phyloP scores from a whole-genome alignment of 2,888 invertebrate genomes.

The Phlogophora meticulosa region DNA sequence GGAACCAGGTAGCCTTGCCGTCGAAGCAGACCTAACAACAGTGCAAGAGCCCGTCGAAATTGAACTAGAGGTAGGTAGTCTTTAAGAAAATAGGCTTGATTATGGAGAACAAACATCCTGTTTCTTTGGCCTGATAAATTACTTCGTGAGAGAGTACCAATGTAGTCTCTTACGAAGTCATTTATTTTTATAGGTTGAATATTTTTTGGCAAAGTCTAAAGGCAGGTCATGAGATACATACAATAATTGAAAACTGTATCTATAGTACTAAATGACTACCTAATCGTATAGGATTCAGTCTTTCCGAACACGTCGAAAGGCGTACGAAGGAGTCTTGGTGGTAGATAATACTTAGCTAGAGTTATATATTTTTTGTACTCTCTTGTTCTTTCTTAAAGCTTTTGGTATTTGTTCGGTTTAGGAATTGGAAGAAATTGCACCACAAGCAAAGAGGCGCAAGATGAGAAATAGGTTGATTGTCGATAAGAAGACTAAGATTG shows the following conservation, averaged over 20 bases:
- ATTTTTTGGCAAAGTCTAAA: too few relatives aligned
- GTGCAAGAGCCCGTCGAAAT: slow-evolving; percentile 63
- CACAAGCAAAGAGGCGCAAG: slow-evolving; percentile 73
- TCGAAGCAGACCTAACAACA: slow-evolving; percentile 26
- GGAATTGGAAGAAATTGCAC: slow-evolving; percentile 79
- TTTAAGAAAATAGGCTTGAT: background rate
- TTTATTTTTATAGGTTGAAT: too few relatives aligned
- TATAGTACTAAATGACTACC: too few relatives aligned
- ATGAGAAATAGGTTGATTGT: slow-evolving; percentile 74
- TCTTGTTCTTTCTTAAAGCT: too few relatives aligned
- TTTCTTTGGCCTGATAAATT: background rate
- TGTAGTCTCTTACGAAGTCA: background rate
- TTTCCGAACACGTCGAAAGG: too few relatives aligned
- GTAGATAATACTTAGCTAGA: background rate
- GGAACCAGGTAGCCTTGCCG: slow-evolving; percentile 30
- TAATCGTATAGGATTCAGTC: too few relatives aligned
- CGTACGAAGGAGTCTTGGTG: too few relatives aligned
- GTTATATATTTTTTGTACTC: too few relatives aligned
- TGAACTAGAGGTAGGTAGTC: slow-evolving; percentile 74
- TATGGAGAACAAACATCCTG: background rate
- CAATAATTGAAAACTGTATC: too few relatives aligned
- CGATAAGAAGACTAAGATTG: slow-evolving; percentile 78
- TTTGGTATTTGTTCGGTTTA: slow-evolving; percentile 50
- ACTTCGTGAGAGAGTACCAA: background rate
- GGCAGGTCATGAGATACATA: too few relatives aligned